These are phyloP conservation scores for Falco punctatus DNA, from an alignment of 2,113 vertebrate genomes.

Conservation along the genomic window DNA sequence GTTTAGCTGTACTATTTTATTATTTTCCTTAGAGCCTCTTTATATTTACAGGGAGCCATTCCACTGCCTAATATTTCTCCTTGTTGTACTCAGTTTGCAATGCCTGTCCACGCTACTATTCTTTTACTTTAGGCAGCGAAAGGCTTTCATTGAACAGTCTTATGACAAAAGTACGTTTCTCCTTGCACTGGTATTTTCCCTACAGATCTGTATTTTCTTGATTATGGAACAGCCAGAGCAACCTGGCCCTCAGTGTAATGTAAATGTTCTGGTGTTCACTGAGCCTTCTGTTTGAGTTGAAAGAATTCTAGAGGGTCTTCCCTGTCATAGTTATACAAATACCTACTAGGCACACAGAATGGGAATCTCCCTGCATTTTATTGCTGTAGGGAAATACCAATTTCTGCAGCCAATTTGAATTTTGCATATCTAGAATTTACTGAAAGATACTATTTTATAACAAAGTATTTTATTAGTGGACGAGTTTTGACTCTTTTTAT, in stretches of 20 bases:
- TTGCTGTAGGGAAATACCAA: background rate
- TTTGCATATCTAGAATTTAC: background rate
- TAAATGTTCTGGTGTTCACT: background rate
- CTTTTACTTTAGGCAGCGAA: background rate
- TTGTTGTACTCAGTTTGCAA: background rate
- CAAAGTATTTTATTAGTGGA: background rate
- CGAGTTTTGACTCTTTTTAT: background rate
- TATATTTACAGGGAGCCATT: background rate
- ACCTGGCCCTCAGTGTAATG: background rate
- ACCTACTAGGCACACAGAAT: background rate
- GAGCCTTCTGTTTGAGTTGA: background rate
- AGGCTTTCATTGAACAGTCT: accelerated
- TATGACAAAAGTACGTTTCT: background rate
- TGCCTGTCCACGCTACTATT: background rate
- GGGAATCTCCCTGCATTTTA: background rate
- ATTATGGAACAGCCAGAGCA: background rate
- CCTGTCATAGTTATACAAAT: background rate
- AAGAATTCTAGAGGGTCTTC: background rate
- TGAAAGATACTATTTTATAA: background rate
- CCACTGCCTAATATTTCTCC: background rate
- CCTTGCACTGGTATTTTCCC: background rate
- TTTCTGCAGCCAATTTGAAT: background rate
- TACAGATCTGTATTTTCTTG: background rate
- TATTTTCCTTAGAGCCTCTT: background rate
- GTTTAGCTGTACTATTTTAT: background rate